phyloP scores from a whole-genome alignment of 2,888 invertebrate genomes.

The Hedya salicella region DNA sequence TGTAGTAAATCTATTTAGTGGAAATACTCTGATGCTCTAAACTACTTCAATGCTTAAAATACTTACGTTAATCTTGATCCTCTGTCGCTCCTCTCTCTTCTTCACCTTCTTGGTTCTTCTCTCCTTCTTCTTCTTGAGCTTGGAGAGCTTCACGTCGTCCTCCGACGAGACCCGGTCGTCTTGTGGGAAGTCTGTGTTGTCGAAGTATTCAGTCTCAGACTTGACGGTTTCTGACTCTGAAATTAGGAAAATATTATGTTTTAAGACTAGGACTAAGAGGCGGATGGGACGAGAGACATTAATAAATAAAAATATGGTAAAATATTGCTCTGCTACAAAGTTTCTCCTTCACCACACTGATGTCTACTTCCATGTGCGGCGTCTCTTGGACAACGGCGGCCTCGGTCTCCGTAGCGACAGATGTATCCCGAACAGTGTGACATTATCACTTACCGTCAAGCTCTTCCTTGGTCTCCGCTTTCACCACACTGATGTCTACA shows the following conservation, averaged over 20 bases:
- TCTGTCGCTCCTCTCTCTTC: conserved; percentile 31
- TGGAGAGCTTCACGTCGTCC: conserved; percentile 69
- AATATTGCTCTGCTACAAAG: no score
- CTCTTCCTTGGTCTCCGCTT: conserved; percentile 34
- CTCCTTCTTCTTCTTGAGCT: conserved; percentile 61
- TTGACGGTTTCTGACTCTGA: conserved; percentile 31
- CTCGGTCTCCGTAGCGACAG: no score
- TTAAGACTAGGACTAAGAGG: no score
- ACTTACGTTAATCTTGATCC: conserved; percentile 7
- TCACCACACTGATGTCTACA: no score
- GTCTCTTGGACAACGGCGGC: no score
- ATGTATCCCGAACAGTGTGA: no score
- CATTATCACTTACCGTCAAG: conserved; percentile 1
- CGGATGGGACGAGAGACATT: no score
- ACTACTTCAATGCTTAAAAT: neutral
- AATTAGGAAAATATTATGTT: neutral
- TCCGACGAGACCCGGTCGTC: conserved; percentile 58
- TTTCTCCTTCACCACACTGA: no score
- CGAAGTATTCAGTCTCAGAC: conserved; percentile 22
- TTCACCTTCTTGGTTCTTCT: conserved; percentile 53
- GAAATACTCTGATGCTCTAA: no score
- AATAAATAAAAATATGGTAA: no score
- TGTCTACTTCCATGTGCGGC: no score
- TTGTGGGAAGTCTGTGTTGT: conserved; percentile 12
- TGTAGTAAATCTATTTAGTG: no score